Evolutionary conservation across 2,888 invertebrate species (phyloP).

Genomic region (Erebia aethiops): DNA sequence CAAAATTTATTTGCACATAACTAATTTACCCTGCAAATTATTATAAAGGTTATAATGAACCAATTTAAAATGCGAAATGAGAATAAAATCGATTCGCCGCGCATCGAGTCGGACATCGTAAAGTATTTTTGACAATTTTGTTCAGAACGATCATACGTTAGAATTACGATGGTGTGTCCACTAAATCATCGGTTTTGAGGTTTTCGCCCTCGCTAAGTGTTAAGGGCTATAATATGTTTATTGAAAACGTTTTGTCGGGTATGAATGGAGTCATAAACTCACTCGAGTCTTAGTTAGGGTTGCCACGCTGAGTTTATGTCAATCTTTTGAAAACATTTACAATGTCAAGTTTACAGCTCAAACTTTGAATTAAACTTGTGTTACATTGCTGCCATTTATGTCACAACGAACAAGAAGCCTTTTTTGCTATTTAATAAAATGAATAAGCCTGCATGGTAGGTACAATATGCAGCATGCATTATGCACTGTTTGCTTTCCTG

Average conservation of each 20-base stretch:
- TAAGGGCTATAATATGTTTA: slow-evolving; percentile 55
- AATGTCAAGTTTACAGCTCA: too few relatives aligned
- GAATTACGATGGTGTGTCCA: slow-evolving; percentile 64
- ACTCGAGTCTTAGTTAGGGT: slow-evolving; percentile 45
- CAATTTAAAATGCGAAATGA: slow-evolving; percentile 58
- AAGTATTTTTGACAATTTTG: slow-evolving; percentile 76
- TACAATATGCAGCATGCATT: too few relatives aligned
- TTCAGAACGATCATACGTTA: slow-evolving; percentile 54
- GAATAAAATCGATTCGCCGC: slow-evolving; percentile 72
- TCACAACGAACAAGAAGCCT: too few relatives aligned
- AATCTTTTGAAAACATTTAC: neutral
- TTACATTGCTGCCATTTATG: too few relatives aligned
- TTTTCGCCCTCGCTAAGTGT: slow-evolving; percentile 53
- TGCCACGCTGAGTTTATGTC: slow-evolving; percentile 4
- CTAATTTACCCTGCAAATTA: slow-evolving; percentile 22
- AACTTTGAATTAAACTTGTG: too few relatives aligned
- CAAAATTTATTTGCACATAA: slow-evolving; percentile 20
- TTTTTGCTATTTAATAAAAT: too few relatives aligned
- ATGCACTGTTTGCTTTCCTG: too few relatives aligned
- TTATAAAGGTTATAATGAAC: slow-evolving; percentile 41
- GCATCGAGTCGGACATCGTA: slow-evolving; percentile 61
- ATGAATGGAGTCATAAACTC: slow-evolving; percentile 77
- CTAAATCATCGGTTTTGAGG: slow-evolving; percentile 74
- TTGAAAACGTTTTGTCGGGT: slow-evolving; percentile 65
- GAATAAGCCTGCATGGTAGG: too few relatives aligned